Conservation (phyloP, 2,888 invertebrate species). For the Drosophila emarginata region DNA sequence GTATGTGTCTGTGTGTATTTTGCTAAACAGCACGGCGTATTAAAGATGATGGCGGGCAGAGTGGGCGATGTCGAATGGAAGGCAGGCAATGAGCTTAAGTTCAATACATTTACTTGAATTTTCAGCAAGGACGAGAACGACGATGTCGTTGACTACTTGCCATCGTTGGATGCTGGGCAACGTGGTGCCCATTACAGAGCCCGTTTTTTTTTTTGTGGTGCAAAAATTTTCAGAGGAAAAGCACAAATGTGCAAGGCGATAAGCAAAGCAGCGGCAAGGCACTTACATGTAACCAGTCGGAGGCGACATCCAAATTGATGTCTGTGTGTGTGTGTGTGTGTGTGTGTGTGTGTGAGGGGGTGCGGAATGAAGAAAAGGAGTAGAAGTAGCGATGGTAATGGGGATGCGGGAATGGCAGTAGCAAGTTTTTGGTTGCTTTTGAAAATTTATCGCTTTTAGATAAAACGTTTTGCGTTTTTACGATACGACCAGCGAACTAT, state of each 20-base stretch:
- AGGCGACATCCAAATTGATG: constrained; percentile 55
- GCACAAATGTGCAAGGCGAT: constrained; percentile 75
- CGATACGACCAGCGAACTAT: constrained; percentile 60
- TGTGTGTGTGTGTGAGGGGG: neutral
- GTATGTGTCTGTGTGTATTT: neutral
- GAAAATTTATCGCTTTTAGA: constrained; percentile 75
- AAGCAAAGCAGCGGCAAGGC: constrained; percentile 69
- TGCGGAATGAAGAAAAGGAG: no score
- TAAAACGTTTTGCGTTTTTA: constrained; percentile 75
- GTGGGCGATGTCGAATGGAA: constrained; percentile 27
- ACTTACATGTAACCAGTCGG: constrained; percentile 49
- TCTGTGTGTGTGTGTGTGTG: constrained; percentile 39
- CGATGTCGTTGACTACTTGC: constrained; percentile 67
- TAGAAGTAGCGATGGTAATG: neutral
- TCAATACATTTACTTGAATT: constrained; percentile 76
- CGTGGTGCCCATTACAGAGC: constrained; percentile 64
- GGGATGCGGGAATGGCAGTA: constrained; percentile 14
- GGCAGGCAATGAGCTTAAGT: constrained; percentile 73
- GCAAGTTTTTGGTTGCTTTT: constrained; percentile 58
- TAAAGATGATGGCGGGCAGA: constrained; percentile 35
- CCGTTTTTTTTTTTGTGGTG: constrained; percentile 46
- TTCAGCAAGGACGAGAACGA: constrained; percentile 53
- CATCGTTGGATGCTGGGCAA: constrained; percentile 28
- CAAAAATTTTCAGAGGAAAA: constrained; percentile 48
- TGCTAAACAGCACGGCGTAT: constrained; percentile 48